These are phyloP conservation scores for Heliconius cydno DNA, from an alignment of 2,888 invertebrate genomes.

Conservation along the genomic window DNA sequence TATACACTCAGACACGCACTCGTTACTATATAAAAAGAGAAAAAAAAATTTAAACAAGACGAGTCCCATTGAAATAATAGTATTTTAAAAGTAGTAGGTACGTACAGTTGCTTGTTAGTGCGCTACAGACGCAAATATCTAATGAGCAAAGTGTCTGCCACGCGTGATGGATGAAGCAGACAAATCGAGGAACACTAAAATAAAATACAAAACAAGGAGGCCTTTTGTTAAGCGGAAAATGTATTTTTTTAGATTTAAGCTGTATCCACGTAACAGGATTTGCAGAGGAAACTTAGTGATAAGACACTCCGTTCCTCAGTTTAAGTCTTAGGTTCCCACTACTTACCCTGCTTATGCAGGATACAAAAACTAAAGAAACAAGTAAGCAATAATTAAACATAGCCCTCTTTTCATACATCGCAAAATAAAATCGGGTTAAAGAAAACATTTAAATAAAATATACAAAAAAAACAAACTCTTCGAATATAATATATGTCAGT, in stretches of 20 bases:
- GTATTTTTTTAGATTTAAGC: too few relatives aligned
- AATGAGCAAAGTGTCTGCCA: constrained; percentile 21
- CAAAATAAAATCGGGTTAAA: neutral
- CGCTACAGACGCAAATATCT: constrained; percentile 17
- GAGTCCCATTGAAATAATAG: constrained; percentile 1
- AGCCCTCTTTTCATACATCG: neutral
- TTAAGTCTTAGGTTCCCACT: neutral
- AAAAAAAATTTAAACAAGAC: neutral
- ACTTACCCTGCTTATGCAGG: neutral
- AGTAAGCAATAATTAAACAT: neutral
- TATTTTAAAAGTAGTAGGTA: constrained; percentile 1
- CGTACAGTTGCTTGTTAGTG: constrained; percentile 16
- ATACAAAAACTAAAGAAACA: neutral
- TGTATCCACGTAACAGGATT: too few relatives aligned
- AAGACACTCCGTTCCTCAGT: too few relatives aligned
- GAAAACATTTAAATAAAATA: neutral
- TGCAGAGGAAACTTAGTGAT: too few relatives aligned
- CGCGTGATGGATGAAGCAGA: constrained; percentile 24
- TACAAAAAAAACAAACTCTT: neutral
- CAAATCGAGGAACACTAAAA: constrained; percentile 1
- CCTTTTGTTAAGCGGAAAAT: neutral
- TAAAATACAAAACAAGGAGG: constrained; percentile 4
- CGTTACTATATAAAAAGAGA: neutral
- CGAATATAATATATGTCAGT: neutral
- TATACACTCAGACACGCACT: constrained; percentile 6